Conservation (phyloP, 2,113 vertebrate species). For the Myodes glareolus region DNA sequence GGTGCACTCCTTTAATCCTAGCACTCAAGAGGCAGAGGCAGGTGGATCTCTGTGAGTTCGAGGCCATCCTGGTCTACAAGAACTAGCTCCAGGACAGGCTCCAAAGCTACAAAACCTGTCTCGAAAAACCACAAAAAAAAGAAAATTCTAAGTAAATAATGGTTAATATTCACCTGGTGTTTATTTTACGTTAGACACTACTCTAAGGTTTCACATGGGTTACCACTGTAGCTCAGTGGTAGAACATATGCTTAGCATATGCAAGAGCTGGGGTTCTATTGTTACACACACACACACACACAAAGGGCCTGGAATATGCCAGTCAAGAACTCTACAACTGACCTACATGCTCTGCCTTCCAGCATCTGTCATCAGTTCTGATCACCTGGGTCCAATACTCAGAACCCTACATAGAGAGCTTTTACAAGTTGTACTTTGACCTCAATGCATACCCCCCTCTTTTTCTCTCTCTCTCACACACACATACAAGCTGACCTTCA, state of each 20-base stretch:
- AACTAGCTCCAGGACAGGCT: too few relatives aligned
- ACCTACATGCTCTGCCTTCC: background rate
- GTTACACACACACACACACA: background rate
- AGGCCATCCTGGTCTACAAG: too few relatives aligned
- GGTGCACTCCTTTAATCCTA: too few relatives aligned
- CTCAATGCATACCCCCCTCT: background rate
- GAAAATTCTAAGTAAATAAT: conserved; percentile 11
- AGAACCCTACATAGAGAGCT: too few relatives aligned
- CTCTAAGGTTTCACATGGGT: background rate
- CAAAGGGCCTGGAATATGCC: background rate
- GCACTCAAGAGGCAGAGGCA: too few relatives aligned
- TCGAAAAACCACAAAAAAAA: too few relatives aligned
- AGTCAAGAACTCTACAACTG: background rate
- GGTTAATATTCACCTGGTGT: background rate
- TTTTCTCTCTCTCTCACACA: background rate
- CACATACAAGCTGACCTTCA: too few relatives aligned
- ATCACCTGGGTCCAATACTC: background rate
- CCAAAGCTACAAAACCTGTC: too few relatives aligned
- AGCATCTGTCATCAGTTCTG: background rate
- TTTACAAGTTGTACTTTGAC: too few relatives aligned
- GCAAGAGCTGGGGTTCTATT: background rate
- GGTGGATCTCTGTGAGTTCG: too few relatives aligned
- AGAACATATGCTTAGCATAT: background rate
- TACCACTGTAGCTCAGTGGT: background rate
- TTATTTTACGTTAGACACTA: background rate